Evolutionary conservation across 2,888 invertebrate genomes (phyloP).

Genomic region (Macropis europaea): DNA sequence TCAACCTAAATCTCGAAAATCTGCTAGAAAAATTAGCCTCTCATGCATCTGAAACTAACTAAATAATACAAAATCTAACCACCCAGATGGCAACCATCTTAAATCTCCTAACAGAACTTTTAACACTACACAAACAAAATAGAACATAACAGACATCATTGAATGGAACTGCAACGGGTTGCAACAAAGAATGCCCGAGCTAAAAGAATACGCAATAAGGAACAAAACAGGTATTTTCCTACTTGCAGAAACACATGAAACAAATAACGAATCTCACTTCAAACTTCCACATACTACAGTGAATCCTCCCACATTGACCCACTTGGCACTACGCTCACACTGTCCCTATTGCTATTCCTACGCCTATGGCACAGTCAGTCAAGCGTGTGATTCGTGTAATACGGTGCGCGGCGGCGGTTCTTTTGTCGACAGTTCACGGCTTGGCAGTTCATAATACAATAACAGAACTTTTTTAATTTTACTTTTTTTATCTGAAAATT

Average conservation of each 20-base stretch:
- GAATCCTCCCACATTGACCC: too few relatives aligned
- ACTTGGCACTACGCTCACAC: too few relatives aligned
- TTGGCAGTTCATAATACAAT: too few relatives aligned
- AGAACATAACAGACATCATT: background rate
- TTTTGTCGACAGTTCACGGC: too few relatives aligned
- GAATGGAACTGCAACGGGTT: background rate
- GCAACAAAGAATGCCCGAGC: background rate
- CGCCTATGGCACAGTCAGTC: too few relatives aligned
- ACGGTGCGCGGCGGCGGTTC: too few relatives aligned
- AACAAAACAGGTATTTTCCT: background rate
- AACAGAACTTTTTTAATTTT: too few relatives aligned
- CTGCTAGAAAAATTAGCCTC: conserved; percentile 7
- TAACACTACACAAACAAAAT: background rate
- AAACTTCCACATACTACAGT: conserved; percentile 11
- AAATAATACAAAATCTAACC: conserved; percentile 19
- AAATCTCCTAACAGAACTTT: background rate
- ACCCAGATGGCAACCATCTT: conserved; percentile 18
- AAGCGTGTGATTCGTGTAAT: too few relatives aligned
- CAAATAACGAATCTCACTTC: conserved; percentile 10
- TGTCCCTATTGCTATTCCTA: too few relatives aligned
- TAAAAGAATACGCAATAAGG: background rate
- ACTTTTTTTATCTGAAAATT: too few relatives aligned
- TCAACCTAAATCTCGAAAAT: conserved; percentile 6
- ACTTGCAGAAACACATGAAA: background rate
- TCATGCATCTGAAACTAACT: background rate